Percentiles rank a stretch among this genome's conserved stretches.
phyloP scores from a whole-genome alignment of 1,140 invertebrate genomes.

The Fopius arisanus region DNA sequence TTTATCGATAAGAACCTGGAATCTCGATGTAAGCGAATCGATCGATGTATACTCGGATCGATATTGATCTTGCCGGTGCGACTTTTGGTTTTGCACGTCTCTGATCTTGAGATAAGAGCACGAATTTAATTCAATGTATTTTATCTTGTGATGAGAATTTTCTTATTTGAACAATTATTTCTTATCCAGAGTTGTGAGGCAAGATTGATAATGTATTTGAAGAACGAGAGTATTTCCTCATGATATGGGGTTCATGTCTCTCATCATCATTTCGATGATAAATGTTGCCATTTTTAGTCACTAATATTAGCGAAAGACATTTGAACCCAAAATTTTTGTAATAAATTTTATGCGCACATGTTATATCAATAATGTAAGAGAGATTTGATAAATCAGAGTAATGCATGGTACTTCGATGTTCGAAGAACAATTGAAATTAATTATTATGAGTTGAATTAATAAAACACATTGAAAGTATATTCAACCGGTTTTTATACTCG shows the following conservation, averaged over 20 bases:
- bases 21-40: constrained; percentile 30
- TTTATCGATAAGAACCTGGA: constrained; percentile 25
- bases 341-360: constrained; percentile 14
- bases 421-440: constrained; percentile 5
- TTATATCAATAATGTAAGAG: neutral
- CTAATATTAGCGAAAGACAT: constrained; percentile 30
- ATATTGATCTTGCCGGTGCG: constrained; percentile 27
- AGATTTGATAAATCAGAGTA: constrained; percentile 10
- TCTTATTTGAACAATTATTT: neutral
- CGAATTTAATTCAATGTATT: neutral
- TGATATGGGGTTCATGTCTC: neutral
- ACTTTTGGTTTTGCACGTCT: neutral
- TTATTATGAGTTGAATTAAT: constrained; percentile 2
- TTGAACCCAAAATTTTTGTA: constrained; percentile 18
- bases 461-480: neutral
- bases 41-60: constrained; percentile 15
- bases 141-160: neutral
- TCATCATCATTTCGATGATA: neutral
- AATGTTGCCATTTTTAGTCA: constrained; percentile 40
- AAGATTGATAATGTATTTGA: neutral
- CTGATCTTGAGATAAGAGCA: neutral
- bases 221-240: neutral
- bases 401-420: neutral
- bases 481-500: constrained; percentile 46
- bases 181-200: neutral